Percentiles rank a stretch among this genome's conserved stretches.
phyloP scores from a whole-genome alignment of 2,113 vertebrate species.

The Chlamydotis undulata region DNA sequence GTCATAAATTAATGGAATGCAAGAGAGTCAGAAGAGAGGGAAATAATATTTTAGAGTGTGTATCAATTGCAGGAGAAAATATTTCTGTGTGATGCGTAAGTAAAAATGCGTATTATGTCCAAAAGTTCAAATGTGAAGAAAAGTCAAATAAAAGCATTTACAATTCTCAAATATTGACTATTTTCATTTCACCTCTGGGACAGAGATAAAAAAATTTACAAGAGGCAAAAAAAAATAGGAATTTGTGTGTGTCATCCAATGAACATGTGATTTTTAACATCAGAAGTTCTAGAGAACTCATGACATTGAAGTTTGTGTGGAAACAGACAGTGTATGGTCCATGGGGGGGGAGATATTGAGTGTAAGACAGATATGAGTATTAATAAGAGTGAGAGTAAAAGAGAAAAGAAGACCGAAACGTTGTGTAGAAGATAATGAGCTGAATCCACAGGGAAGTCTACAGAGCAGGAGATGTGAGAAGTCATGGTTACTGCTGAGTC shows the following conservation, averaged over 20 bases:
- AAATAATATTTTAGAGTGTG: not conserved
- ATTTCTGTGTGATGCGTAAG: not conserved
- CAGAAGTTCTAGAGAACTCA: not conserved
- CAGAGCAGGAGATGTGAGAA: not conserved
- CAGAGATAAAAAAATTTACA: not conserved
- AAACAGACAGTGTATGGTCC: not conserved
- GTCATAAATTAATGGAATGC: not conserved
- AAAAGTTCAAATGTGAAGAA: not conserved
- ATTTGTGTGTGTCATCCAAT: not conserved
- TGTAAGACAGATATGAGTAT: not conserved
- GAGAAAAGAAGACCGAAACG: not conserved
- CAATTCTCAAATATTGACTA: not conserved
- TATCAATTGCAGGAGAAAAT: conserved; percentile 2
- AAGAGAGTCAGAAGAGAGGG: not conserved
- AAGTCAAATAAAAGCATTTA: not conserved
- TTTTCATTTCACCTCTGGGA: not conserved
- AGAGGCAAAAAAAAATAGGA: not conserved
- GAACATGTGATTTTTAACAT: not conserved
- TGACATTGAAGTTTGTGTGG: not conserved
- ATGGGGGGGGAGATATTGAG: not conserved
- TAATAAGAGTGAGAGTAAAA: not conserved
- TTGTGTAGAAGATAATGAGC: not conserved
- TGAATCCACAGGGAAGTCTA: not conserved
- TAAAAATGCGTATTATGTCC: not conserved
- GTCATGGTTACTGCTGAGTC: not conserved